Percentiles rank a stretch among this genome's conserved stretches.
phyloP scores from a whole-genome alignment of 1,140 invertebrate species.

The Ips nitidus region DNA sequence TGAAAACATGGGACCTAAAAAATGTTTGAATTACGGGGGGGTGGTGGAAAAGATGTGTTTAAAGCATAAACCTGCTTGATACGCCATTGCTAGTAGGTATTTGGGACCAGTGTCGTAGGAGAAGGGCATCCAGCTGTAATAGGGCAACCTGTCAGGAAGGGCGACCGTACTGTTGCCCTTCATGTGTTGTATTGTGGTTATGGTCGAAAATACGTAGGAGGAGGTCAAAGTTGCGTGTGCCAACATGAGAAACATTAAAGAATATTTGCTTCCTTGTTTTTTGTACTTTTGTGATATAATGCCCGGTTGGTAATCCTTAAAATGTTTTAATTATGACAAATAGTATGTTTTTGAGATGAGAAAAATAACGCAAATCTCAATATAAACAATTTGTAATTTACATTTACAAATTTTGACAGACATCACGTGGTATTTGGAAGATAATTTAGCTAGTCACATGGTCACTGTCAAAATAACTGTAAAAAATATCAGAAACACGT shows the following conservation, averaged over 20 bases:
- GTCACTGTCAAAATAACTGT: too few relatives aligned
- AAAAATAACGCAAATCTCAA: too few relatives aligned
- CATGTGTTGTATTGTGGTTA: slow-evolving; percentile 28
- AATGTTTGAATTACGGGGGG: neutral
- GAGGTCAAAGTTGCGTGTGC: slow-evolving; percentile 43
- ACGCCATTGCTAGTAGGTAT: slow-evolving; percentile 44
- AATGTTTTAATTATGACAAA: neutral
- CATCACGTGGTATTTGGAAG: too few relatives aligned
- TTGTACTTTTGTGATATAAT: slow-evolving; percentile 34
- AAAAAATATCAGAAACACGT: too few relatives aligned
- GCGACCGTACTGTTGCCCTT: slow-evolving; percentile 8
- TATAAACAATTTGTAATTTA: too few relatives aligned
- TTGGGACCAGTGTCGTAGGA: slow-evolving; percentile 35
- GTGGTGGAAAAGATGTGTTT: neutral
- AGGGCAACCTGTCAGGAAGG: slow-evolving; percentile 39
- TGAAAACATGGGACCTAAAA: slow-evolving; percentile 44
- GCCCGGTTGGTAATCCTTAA: slow-evolving; percentile 33
- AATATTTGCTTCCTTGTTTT: slow-evolving; percentile 41
- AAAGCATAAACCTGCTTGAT: slow-evolving; percentile 37
- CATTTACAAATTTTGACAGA: too few relatives aligned
- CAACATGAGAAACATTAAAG: slow-evolving; percentile 41
- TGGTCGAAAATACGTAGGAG: slow-evolving; percentile 42
- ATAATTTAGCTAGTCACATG: too few relatives aligned
- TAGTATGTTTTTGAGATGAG: too few relatives aligned
- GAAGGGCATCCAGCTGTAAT: slow-evolving; percentile 48